Percentiles rank a stretch among this genome's conserved stretches.
Evolutionary conservation across 2,888 invertebrate species (phyloP).

Genomic region (Bombylius discolor): DNA sequence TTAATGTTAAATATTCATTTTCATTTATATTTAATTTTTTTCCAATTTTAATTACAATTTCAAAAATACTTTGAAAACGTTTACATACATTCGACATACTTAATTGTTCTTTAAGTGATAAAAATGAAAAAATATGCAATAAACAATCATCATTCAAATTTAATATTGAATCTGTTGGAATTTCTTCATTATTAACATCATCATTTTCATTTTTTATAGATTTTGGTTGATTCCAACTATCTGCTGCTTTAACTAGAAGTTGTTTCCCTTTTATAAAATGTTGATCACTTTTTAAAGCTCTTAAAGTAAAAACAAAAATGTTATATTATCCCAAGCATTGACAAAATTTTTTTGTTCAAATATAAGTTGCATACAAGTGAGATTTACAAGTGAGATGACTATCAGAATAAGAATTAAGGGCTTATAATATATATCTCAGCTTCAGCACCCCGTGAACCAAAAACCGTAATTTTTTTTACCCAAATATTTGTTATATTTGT

Average conservation of each 20-base stretch:
- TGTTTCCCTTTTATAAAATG: not conserved
- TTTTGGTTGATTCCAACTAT: conserved; percentile 12
- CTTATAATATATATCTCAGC: too few species aligned
- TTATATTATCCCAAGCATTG: not conserved
- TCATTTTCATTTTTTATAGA: not conserved
- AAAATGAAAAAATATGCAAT: conserved; percentile 11
- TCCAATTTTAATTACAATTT: conserved; percentile 6
- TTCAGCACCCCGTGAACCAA: too few species aligned
- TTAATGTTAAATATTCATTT: conserved; percentile 6
- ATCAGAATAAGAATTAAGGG: too few species aligned
- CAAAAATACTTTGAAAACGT: conserved; percentile 7
- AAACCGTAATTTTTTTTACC: too few species aligned
- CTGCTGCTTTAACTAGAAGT: conserved; percentile 5
- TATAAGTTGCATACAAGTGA: too few species aligned
- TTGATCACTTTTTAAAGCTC: not conserved
- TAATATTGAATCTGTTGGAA: not conserved
- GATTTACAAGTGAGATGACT: too few species aligned
- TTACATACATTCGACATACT: conserved; percentile 5
- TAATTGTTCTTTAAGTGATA: conserved; percentile 7
- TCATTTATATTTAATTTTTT: conserved; percentile 6
- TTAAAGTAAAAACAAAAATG: conserved; percentile 1
- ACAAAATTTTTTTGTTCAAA: not conserved
- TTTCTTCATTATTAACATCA: not conserved
- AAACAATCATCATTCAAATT: conserved; percentile 13
- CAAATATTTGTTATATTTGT: too few species aligned